phyloP scores from a whole-genome alignment of 1,140 invertebrate genomes.

The Conus betulinus region DNA sequence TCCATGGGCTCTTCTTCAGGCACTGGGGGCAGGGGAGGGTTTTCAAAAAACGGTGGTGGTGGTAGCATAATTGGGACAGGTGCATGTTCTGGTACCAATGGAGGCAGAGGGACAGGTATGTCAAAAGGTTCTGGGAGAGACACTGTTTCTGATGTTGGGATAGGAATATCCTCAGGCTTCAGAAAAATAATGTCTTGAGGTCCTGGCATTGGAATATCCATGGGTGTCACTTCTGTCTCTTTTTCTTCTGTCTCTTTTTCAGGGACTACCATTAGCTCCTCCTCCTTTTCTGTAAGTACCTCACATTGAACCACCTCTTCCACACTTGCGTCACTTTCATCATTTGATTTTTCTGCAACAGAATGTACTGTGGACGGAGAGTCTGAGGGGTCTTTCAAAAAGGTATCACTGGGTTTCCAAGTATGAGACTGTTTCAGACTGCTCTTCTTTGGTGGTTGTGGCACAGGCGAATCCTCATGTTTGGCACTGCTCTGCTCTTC shows the following conservation, averaged over 20 bases:
- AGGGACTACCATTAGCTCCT: background rate
- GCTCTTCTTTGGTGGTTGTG: background rate
- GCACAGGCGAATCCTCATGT: background rate
- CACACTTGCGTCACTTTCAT: background rate
- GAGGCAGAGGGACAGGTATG: background rate
- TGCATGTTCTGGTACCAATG: background rate
- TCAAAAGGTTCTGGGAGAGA: background rate
- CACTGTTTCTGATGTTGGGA: background rate
- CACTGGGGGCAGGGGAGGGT: background rate
- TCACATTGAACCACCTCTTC: background rate
- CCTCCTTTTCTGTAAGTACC: background rate
- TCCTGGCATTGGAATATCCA: background rate
- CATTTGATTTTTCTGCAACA: background rate
- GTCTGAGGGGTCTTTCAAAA: conserved; percentile 12
- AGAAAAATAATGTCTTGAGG: background rate
- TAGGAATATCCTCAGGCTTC: background rate
- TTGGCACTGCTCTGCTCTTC: background rate
- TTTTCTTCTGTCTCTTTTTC: conserved; percentile 6
- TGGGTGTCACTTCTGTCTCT: background rate
- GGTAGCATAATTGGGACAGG: background rate
- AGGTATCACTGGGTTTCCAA: conserved; percentile 2
- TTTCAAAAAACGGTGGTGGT: background rate
- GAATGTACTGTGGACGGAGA: background rate
- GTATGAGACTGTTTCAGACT: background rate
- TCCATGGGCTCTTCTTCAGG: conserved; percentile 10